Conservation (phyloP, 1,140 invertebrate species). For the Drosophila sturtevanti region DNA sequence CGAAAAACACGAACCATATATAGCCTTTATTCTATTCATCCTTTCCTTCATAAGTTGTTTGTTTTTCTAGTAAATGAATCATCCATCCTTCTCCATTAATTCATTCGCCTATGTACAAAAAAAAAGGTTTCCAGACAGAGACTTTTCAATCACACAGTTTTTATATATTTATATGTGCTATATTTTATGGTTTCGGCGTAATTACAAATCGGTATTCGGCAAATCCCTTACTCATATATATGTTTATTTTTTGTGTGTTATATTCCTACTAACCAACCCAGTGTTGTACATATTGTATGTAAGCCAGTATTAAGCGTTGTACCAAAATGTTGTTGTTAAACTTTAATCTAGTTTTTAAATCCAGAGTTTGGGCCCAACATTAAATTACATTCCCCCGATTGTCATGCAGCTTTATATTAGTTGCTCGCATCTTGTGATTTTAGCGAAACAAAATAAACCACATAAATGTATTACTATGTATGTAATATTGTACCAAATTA, state of each 20-base stretch:
- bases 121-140: not conserved
- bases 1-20: too few relatives aligned
- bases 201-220: slow-evolving; percentile 13
- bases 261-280: slow-evolving; percentile 6
- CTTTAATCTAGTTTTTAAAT: slow-evolving; percentile 14
- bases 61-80: not conserved
- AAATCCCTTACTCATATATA: slow-evolving; percentile 19
- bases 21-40: not conserved
- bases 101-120: not conserved
- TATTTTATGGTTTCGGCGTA: not conserved
- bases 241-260: slow-evolving; percentile 24
- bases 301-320: slow-evolving; percentile 74
- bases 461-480: not conserved
- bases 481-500: slow-evolving; percentile 11
- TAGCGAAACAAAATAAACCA: slow-evolving; percentile 54
- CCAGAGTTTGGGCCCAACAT: not conserved
- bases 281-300: slow-evolving; percentile 35
- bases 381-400: slow-evolving; percentile 30
- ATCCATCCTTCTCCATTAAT: not conserved
- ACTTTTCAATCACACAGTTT: not conserved
- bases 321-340: slow-evolving; percentile 63
- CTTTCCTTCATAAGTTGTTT: slow-evolving; percentile 9
- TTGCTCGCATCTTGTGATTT: slow-evolving; percentile 49
- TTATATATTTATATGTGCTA: not conserved
- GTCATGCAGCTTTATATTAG: slow-evolving; percentile 8